Evolutionary conservation across 2,113 vertebrate species (phyloP).

Genomic region (Origma solitaria): DNA sequence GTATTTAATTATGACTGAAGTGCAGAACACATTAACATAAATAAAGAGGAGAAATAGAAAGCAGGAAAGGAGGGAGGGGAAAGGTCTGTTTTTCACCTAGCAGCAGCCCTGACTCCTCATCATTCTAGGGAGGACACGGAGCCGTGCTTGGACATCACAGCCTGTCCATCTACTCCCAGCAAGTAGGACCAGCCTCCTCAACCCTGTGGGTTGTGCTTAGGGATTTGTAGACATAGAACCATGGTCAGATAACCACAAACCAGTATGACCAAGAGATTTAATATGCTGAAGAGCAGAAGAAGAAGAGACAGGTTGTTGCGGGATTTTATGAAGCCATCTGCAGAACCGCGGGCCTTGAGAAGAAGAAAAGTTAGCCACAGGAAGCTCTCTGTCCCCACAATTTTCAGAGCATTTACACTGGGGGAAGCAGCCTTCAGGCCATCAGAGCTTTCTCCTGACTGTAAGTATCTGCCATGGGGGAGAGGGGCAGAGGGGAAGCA

Average conservation of each 20-base stretch:
- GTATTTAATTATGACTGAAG: constrained; percentile 36
- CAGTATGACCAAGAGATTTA: background rate
- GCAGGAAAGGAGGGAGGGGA: background rate
- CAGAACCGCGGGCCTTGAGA: background rate
- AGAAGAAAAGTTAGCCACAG: background rate
- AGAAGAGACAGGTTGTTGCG: background rate
- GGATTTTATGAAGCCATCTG: background rate
- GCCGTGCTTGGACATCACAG: background rate
- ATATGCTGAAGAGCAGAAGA: background rate
- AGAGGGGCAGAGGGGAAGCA: too few species aligned
- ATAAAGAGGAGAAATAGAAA: constrained; percentile 49
- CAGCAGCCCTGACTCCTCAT: background rate
- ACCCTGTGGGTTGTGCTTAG: background rate
- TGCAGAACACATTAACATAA: constrained; percentile 58
- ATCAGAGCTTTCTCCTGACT: background rate
- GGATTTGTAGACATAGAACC: background rate
- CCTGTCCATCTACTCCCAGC: background rate
- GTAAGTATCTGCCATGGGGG: background rate
- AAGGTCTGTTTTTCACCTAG: background rate
- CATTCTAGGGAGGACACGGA: background rate
- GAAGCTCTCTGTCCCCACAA: background rate
- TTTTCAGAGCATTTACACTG: background rate
- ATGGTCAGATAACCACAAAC: background rate
- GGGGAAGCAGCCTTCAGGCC: background rate
- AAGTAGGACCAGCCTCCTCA: background rate